These are phyloP conservation scores for Hippocampus mohnikei DNA, from an alignment of 2,113 vertebrate species.

Conservation along the genomic window DNA sequence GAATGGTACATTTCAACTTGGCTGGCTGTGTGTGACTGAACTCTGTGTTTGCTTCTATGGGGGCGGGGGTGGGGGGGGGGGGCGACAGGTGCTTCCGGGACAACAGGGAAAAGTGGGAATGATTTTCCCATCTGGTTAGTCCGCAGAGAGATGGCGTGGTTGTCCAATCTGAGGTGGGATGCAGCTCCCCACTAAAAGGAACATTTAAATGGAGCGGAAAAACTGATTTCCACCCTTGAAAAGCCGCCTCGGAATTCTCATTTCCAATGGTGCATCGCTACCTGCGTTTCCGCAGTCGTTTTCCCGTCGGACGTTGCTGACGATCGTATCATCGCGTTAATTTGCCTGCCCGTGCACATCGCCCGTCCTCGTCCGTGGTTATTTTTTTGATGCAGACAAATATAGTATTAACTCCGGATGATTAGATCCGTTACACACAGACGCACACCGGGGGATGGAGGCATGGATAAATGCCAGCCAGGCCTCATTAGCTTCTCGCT, in stretches of 20 bases:
- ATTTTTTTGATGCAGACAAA: constrained; percentile 35
- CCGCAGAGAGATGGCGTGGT: constrained; percentile 45
- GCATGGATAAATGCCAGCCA: constrained; percentile 70
- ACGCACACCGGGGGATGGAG: constrained; percentile 41
- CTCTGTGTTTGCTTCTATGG: constrained; percentile 54
- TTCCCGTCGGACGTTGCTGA: constrained; percentile 8
- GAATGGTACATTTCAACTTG: constrained; percentile 51
- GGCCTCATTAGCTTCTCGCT: constrained; percentile 70
- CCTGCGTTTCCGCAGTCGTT: constrained; percentile 21
- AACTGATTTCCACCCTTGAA: constrained; percentile 56
- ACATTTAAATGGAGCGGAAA: constrained; percentile 66
- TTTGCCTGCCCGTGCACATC: constrained; percentile 7
- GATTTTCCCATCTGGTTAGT: constrained; percentile 66
- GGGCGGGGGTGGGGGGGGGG: constrained; percentile 25
- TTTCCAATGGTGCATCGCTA: constrained; percentile 47
- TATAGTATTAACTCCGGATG: constrained; percentile 32
- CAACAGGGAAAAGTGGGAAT: constrained; percentile 45
- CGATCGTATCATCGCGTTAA: constrained; percentile 2
- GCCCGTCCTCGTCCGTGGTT: constrained; percentile 14
- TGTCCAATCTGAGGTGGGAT: constrained; percentile 56
- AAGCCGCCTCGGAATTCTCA: constrained; percentile 42
- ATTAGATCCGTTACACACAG: constrained; percentile 9
- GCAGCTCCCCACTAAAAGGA: constrained; percentile 52
- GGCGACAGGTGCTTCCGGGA: constrained; percentile 66
- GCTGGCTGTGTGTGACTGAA: constrained; percentile 20